Evolutionary conservation across 2,888 invertebrate species (phyloP).

Genomic region (Cordilura impudica): DNA sequence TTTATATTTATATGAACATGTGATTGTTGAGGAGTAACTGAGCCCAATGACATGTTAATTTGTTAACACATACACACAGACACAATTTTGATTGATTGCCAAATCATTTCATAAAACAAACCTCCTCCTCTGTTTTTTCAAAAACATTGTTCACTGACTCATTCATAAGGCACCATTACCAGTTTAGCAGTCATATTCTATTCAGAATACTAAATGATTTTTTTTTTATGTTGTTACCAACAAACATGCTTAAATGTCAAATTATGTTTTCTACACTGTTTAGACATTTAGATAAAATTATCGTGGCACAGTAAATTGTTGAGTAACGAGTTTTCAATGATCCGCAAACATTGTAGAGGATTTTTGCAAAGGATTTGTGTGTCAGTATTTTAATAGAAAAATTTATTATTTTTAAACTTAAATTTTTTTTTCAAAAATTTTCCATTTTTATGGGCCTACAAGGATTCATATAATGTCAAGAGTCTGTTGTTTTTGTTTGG

Average conservation of each 20-base stretch:
- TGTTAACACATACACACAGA: background rate
- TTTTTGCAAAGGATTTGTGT: background rate
- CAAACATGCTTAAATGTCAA: slow-evolving; percentile 20
- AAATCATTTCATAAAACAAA: slow-evolving; percentile 33
- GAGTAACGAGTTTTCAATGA: slow-evolving; percentile 54
- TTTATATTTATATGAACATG: background rate
- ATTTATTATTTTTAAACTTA: background rate
- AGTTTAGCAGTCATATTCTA: background rate
- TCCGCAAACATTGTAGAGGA: slow-evolving; percentile 26
- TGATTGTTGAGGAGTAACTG: background rate
- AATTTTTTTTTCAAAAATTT: slow-evolving; percentile 27
- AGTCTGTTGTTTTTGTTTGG: slow-evolving; percentile 14
- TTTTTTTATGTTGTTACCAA: background rate
- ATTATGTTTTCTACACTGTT: slow-evolving; percentile 5
- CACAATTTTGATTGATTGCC: slow-evolving; percentile 51
- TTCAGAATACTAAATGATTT: background rate
- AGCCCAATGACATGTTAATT: slow-evolving; percentile 28
- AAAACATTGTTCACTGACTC: slow-evolving; percentile 4
- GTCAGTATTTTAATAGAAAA: background rate
- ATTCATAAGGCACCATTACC: background rate
- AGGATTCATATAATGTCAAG: slow-evolving; percentile 45
- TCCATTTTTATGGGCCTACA: slow-evolving; percentile 16
- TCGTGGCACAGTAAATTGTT: slow-evolving; percentile 48
- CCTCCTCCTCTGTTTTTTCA: background rate
- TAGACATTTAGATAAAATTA: slow-evolving; percentile 29